Evolutionary conservation across 1,140 invertebrate species (phyloP), one percentile per base, ranked within the genome.

Genomic region (Whitmania pigra): DNA sequence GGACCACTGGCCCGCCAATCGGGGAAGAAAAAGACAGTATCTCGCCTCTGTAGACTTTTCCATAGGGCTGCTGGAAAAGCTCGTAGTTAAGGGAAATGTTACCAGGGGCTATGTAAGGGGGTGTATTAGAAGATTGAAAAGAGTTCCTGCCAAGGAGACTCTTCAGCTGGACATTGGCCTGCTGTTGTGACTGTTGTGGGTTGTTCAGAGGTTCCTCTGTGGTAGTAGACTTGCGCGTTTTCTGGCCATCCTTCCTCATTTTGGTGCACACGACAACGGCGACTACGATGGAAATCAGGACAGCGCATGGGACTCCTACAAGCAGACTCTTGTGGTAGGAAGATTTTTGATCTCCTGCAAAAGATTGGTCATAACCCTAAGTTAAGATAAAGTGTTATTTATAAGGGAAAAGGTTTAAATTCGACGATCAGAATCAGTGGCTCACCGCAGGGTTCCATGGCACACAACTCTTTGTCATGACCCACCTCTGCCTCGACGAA

Each of bases 21-120:
- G 78, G 25, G 80, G 73, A 40, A 83, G 82, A 81, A 79, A 25
- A 80, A 72, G 53, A 83, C 81, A 88, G 86, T n/a, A 96, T 82
- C 82, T 96, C 91, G 2, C 93, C 94, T 84, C 94, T 93, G 75
- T 82, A 82, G 17, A 81, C 81, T 79, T 85, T 86, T 85, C 94
- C 94, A 84, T 96, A 98, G 67, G 93, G 92, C 31, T 94, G 94
- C 85, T 97, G 93, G 53, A 94, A 94, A 2, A 98, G 83, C 81
- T 97, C 94, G 81, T 97, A 91, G 53, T 94, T 84, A 78, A 97
- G 22, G 53, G 49, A 36, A n/a, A 70, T 53, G 69, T 53, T 70
- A 7, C 36, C 40, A 5, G 57, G 57, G 18, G 22, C 22, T 3
- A 63, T 63, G 57, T 31, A 25, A 31, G 22, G 22, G 11, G 57